Evolutionary conservation across 2,888 invertebrate genomes (phyloP), one percentile per base, ranked within the genome.

Genomic region (Chorisops tibialis): DNA sequence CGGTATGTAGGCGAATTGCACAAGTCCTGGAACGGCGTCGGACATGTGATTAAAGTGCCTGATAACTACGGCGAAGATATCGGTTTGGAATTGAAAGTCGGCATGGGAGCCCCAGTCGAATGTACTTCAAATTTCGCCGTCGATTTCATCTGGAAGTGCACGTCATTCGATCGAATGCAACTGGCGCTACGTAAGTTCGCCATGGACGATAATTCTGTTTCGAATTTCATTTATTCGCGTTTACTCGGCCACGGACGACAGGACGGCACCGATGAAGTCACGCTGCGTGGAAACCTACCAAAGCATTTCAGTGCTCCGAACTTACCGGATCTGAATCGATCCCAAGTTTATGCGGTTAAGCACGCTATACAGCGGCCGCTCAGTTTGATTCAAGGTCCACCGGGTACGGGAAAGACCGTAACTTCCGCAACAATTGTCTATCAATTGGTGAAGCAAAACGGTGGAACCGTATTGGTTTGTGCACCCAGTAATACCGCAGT

Each of bases 401-500:
- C 97, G 0, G 78, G 78, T 9, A 98, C 98, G 0, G 98, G 98
- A 4, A 99, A 99, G 80, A 99, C 99, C 0, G 99, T 99, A 0
- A 99, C 99, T 0, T 98, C 98, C 1, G 99, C 99, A 0, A 97
- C 98, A 0, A 96, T 99, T 68, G 99, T 99, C 2, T 99, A 97
- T 76, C 99, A 99, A 75, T 81, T 99, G 62, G 96, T 94, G 0
- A 90, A 95, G 71, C 95, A 96, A 74, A 94, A 89, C 69, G 93
- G 93, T 4, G 93, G 93, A 1, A 93, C 95, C 0, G 96, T 99
- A 0, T 82, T 99, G 2, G 99, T 99, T 0, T 99, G 99, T 76
- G 98, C 99, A 0, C 99, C 99, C 0, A 96, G 96, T 64, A 99
- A 99, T 79, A 99, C 98, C 1, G 99, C 99, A 21, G 99, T 99